phyloP scores from a whole-genome alignment of 2,113 vertebrate species.

The Osmerus eperlanus region DNA sequence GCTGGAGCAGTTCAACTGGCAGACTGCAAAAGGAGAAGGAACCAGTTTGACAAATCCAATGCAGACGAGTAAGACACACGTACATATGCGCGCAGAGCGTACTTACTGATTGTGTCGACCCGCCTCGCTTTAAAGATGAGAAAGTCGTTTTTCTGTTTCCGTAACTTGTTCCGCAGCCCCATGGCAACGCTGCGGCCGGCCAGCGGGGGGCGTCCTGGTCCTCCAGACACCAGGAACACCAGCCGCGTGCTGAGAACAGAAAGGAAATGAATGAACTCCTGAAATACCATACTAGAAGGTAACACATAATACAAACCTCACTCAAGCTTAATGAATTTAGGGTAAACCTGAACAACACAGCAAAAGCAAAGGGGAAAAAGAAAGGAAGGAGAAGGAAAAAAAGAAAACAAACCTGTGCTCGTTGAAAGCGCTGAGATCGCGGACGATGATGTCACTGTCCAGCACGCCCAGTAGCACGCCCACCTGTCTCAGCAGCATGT shows the following conservation, averaged over 20 bases:
- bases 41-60: neutral
- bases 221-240: conserved; percentile 91
- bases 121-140: conserved; percentile 86
- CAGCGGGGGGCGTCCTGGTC: conserved; percentile 86
- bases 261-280: too few relatives aligned
- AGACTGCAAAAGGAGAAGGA: conserved; percentile 71
- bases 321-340: too few relatives aligned
- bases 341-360: too few relatives aligned
- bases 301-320: too few relatives aligned
- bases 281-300: too few relatives aligned
- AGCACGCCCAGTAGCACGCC: conserved; percentile 91
- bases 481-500: conserved; percentile 95
- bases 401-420: conserved; percentile 82
- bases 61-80: too few relatives aligned
- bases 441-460: conserved; percentile 92
- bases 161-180: conserved; percentile 82
- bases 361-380: neutral
- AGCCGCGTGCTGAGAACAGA: conserved; percentile 82
- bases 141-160: conserved; percentile 92
- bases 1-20: conserved; percentile 93
- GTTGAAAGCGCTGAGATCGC: conserved; percentile 89
- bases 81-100: too few relatives aligned
- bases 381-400: neutral
- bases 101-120: conserved; percentile 80
- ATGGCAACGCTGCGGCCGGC: conserved; percentile 85